phyloP scores from a whole-genome alignment of 1,140 invertebrate species.

The Macrobrachium nipponense region DNA sequence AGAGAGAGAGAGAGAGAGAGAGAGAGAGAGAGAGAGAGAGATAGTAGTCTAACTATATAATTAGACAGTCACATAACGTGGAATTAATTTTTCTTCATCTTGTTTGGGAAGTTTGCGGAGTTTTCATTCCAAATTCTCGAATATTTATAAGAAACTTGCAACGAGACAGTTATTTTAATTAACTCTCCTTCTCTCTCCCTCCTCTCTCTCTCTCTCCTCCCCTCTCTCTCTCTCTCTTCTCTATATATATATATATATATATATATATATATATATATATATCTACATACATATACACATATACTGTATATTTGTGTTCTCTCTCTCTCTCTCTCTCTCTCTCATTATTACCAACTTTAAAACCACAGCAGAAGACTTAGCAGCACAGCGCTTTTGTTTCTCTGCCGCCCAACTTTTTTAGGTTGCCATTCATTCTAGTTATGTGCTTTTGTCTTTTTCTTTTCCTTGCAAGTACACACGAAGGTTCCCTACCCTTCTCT shows the following conservation, averaged over 20 bases:
- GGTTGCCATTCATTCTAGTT: not conserved
- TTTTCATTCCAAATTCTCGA: not conserved
- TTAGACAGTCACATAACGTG: not conserved
- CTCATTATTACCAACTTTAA: too few species aligned
- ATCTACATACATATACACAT: not conserved
- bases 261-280: not conserved
- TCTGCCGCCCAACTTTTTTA: not conserved
- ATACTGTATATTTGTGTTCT: not conserved
- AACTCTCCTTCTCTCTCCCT: not conserved
- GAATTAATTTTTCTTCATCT: not conserved
- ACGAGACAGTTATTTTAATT: not conserved
- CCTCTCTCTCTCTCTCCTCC: slow-evolving; percentile 14
- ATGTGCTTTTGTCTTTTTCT: not conserved
- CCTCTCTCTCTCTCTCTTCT: not conserved
- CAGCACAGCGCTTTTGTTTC: not conserved
- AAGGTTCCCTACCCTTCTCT: not conserved
- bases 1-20: slow-evolving; percentile 7
- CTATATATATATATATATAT: not conserved
- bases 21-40: not conserved
- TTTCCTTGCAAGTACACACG: too few species aligned
- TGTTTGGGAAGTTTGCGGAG: too few species aligned
- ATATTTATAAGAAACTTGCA: slow-evolving; percentile 3
- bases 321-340: too few species aligned
- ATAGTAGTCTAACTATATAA: not conserved
- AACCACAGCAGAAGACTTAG: too few species aligned